Evolutionary conservation across 92 coral and sea anemone species (phyloP).

Genomic region (Porites rus): DNA sequence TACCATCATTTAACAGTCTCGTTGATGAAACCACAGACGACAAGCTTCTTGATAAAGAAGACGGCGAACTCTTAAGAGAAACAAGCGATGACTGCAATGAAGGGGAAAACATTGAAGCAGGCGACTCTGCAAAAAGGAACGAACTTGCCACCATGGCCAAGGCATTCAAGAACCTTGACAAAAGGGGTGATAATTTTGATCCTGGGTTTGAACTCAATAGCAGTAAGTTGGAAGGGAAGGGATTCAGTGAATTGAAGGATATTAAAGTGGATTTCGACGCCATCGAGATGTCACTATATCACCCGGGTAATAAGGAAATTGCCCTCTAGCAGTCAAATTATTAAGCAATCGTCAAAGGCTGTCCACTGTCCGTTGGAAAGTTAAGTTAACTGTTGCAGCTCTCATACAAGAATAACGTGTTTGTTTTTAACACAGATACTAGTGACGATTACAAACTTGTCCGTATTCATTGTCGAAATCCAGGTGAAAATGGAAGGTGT

Average conservation of each 20-base stretch:
- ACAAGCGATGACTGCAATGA: background rate
- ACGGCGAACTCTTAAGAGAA: background rate
- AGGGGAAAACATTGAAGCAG: background rate
- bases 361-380: background rate
- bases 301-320: constrained; percentile 11
- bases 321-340: constrained; percentile 1
- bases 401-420: too few relatives aligned
- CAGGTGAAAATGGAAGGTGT: too few relatives aligned
- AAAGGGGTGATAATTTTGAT: background rate
- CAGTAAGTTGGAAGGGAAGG: background rate
- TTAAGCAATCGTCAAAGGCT: background rate
- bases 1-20: constrained; percentile 83
- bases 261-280: constrained; percentile 33
- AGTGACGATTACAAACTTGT: too few relatives aligned
- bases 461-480: too few relatives aligned
- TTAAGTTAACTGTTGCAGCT: background rate
- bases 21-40: constrained; percentile 58
- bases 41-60: constrained; percentile 36
- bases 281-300: constrained; percentile 31
- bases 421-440: too few relatives aligned
- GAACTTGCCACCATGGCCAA: background rate
- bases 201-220: background rate
- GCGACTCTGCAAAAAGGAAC: background rate
- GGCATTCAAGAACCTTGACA: background rate
- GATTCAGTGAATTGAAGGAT: background rate